Evolutionary conservation across 2,888 invertebrate genomes (phyloP), one percentile per base, ranked within the genome.

Genomic region (Drosophila stalkeri): DNA sequence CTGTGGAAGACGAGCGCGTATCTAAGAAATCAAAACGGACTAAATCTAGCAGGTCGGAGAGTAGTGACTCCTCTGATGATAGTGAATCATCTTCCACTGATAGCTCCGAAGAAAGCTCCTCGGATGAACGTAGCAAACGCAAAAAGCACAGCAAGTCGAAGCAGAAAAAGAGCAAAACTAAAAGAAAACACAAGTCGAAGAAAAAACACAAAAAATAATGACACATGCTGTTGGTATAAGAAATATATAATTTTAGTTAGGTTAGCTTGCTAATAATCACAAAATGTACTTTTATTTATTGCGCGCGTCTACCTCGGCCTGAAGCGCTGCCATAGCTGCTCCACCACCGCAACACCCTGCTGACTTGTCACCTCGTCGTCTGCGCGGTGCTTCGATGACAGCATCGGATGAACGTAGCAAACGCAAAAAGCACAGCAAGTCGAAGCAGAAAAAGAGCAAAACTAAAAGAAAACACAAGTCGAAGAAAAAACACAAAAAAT

Each of bases 341-440:
- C 75, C 80, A 5, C 83, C 82, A 47, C 83, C 82, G 49, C 90
- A 89, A 37, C 88, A 88, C 7, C 70, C 80, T 2, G 77, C 64
- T 7, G 31, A 41, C 11, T 64, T 62, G 6, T 72, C 69, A 2
- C 72, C 80, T 16, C 74, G 67, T 0, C 79, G 64, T n/a, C 86
- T 85, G 39, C 83, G 78, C 0, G 89, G 81, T 8, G 90, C 88
- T 75, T 93, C 92, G 65, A 94, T 92, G 59, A 93, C 86, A 51
- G 94, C 91, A 93, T 94, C 92, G 51, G 95, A 90, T 20, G 77
- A 88, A 14, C 80, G 78, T 14, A 88, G 73, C 20, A 91, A 89
- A 43, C 80, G 74, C 5, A 90, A 82, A 27, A 90, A 77, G 27
- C 72, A 55, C 27, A 83, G 82, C 49, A 90, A 86, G 23, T 71